Conservation (phyloP, 2,113 vertebrate genomes). For the Probosciger aterrimus region DNA sequence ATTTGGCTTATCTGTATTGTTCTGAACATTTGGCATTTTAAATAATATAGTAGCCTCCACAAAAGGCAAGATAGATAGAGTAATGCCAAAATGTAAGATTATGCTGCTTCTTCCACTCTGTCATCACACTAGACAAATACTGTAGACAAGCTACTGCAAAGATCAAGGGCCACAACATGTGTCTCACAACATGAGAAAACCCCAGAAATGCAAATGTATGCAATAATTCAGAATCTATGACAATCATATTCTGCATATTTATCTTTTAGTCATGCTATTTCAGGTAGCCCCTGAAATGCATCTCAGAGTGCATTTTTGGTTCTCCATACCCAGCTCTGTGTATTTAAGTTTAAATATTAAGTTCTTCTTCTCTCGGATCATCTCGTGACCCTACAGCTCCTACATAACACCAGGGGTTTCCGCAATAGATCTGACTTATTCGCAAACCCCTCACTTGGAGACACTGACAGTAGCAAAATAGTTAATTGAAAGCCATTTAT, state of each 20-base stretch:
- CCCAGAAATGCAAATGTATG: background rate
- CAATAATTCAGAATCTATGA: background rate
- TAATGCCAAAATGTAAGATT: constrained; percentile 58
- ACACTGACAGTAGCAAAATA: background rate
- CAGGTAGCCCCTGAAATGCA: background rate
- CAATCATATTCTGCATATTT: background rate
- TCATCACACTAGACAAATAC: constrained; percentile 13
- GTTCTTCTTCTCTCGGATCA: background rate
- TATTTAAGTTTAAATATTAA: background rate
- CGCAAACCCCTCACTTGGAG: background rate
- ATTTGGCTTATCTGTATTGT: constrained; percentile 46
- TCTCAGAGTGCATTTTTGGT: background rate
- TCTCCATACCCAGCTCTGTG: background rate
- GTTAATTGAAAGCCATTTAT: background rate
- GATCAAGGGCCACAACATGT: background rate
- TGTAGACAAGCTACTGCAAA: background rate
- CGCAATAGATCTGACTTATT: background rate
- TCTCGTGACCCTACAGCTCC: background rate
- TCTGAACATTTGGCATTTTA: constrained; percentile 54
- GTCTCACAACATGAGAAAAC: background rate
- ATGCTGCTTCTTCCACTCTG: background rate
- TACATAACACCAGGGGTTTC: background rate
- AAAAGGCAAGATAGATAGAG: constrained; percentile 35
- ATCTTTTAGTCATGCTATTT: background rate
- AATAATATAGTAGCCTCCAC: constrained; percentile 29